Evolutionary conservation across 2,797 vertebrate genomes (phyloP), one percentile per base, ranked within the genome.

Genomic region (Sardinella longiceps): DNA sequence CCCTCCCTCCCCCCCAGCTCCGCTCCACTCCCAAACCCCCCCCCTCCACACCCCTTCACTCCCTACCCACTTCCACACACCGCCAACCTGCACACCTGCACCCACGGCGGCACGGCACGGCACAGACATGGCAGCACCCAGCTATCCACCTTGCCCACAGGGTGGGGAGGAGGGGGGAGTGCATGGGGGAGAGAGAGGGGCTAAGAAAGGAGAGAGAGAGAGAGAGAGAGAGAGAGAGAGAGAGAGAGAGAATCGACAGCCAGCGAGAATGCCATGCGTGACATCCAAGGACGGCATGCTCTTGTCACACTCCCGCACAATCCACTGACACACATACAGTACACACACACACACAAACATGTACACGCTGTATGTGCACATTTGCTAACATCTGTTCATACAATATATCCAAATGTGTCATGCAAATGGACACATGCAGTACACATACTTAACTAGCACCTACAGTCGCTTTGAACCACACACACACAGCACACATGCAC

Each of bases 191-290:
- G 48, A 50, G 48, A 50, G 48, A 50, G 12, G 48, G 48, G 11
- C 0, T 14, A 14, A 15, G 48, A 14, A 14, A 50, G 48, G 33
- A 30, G 25, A 11, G 6, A 20, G 56, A 58, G 20, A 23, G 56
- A n/a, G 20, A 23, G 18, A 23, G 4, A 11, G 11, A 56, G 53
- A n/a, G n/a, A 63, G 25, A 30, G 12, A 18, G 66, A 46, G 80
- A 28, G 80, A 45, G 30, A 20, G 51, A 28, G 80, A 30, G 82
- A 90, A 33, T 74, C 66, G 18, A 74, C 30, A 74, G 18, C 66
- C 66, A 33, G 5, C 33, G 66, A 33, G 66, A 37, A 20, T 33
- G 39, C 66, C 6, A 74, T 30, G 14, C 33, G 30, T 37, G 66
- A 74, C 66, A 74, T 33, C 30, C 66, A 39, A 74, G 30, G 66